These are phyloP conservation scores for Amphiura filiformis DNA, from an alignment of 35 echinoderm and acorn worm genomes.

Conservation along the genomic window DNA sequence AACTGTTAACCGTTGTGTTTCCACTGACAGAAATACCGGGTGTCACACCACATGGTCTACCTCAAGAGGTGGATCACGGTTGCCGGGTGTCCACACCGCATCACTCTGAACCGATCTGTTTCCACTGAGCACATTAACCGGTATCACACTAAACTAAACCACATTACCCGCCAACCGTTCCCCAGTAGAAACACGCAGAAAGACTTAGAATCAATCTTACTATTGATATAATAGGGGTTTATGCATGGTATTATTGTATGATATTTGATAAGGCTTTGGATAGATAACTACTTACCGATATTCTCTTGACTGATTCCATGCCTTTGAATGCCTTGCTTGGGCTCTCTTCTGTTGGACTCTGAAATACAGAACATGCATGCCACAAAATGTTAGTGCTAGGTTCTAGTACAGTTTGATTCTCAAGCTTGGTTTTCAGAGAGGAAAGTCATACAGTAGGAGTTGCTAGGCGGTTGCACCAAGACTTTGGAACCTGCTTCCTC, in stretches of 20 bases:
- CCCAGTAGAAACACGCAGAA: too few relatives aligned
- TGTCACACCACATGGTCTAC: too few relatives aligned
- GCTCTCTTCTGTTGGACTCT: conserved; percentile 55
- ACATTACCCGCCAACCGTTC: too few relatives aligned
- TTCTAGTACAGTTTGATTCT: background rate
- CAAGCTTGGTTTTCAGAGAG: background rate
- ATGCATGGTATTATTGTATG: background rate
- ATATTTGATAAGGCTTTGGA: background rate
- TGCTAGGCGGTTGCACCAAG: too few relatives aligned
- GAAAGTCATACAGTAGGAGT: background rate
- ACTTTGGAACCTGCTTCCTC: too few relatives aligned
- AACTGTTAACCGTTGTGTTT: too few relatives aligned
- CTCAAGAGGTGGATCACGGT: too few relatives aligned
- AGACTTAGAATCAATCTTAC: background rate
- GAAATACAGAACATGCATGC: background rate
- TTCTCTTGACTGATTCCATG: conserved; percentile 86
- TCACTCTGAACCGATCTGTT: too few relatives aligned
- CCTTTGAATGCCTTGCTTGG: conserved; percentile 47
- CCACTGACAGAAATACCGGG: too few relatives aligned
- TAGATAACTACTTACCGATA: conserved; percentile 63
- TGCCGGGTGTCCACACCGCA: too few relatives aligned
- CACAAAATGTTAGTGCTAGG: background rate
- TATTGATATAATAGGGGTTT: background rate
- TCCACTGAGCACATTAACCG: background rate
- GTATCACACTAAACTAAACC: too few relatives aligned